Evolutionary conservation across 2,113 vertebrate genomes (phyloP).

Genomic region (Heptranchias perlo): DNA sequence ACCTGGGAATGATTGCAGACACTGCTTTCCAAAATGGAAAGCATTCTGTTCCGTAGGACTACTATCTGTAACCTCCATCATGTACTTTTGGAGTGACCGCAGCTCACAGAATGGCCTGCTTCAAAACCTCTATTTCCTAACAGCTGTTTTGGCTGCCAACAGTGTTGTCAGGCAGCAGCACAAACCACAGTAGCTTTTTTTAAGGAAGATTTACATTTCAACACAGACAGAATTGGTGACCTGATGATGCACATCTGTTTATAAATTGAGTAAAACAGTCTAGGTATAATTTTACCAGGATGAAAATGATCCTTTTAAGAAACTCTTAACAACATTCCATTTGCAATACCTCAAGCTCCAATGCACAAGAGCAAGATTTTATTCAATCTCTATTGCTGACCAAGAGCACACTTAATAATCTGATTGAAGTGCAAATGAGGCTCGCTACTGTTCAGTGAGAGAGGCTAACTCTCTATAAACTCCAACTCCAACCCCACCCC

Average conservation of each 20-base stretch:
- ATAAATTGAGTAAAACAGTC: neutral
- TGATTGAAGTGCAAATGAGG: neutral
- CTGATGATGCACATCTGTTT: neutral
- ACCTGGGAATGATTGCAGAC: neutral
- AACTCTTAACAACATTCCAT: neutral
- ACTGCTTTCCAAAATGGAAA: neutral
- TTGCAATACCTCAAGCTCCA: neutral
- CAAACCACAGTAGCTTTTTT: neutral
- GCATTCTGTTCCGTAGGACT: neutral
- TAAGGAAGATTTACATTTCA: neutral
- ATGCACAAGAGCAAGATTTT: neutral
- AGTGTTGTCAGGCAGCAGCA: neutral
- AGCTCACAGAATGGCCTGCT: neutral
- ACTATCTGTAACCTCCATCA: neutral
- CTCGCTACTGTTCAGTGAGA: neutral
- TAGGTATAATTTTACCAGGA: neutral
- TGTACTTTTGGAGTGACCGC: neutral
- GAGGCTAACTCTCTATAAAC: neutral
- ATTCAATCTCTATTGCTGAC: neutral
- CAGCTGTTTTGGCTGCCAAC: neutral
- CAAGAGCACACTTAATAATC: neutral
- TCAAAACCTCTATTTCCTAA: neutral
- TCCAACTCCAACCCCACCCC: no score
- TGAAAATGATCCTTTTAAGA: neutral
- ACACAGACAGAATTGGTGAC: neutral